Evolutionary conservation across 2,888 invertebrate species (phyloP).

Genomic region (Xestia rhomboidea): DNA sequence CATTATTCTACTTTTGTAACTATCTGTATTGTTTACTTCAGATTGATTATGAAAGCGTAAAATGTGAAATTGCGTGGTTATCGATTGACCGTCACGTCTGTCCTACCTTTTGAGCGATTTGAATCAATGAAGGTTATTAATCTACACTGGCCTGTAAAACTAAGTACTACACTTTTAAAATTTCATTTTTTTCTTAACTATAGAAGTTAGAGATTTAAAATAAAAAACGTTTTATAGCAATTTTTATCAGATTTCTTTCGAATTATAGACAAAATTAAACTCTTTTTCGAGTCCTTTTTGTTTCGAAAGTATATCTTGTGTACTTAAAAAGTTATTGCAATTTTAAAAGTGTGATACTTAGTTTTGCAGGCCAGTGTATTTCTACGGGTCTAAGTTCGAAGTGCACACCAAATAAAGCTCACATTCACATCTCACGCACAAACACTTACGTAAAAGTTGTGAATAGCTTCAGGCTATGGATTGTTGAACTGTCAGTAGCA

Average conservation of each 20-base stretch:
- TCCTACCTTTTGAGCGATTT: background rate
- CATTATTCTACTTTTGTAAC: conserved; percentile 18
- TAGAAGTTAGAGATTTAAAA: too few relatives aligned
- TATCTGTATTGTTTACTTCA: conserved; percentile 32
- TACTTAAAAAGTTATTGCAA: too few relatives aligned
- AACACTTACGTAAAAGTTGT: conserved; percentile 9
- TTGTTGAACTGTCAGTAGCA: conserved; percentile 6
- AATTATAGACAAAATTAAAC: too few relatives aligned
- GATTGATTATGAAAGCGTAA: conserved; percentile 55
- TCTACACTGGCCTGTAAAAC: too few relatives aligned
- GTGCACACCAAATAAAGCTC: background rate
- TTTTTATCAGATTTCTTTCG: too few relatives aligned
- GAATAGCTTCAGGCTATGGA: conserved; percentile 18
- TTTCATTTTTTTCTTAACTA: too few relatives aligned
- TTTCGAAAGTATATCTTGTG: too few relatives aligned
- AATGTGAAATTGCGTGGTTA: conserved; percentile 27
- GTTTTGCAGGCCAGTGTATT: too few relatives aligned
- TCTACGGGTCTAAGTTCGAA: background rate
- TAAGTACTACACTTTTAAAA: too few relatives aligned
- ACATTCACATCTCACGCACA: background rate
- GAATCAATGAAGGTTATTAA: background rate
- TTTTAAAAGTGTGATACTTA: too few relatives aligned
- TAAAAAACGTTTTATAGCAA: too few relatives aligned
- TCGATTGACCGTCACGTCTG: conserved; percentile 11
- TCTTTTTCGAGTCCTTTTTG: too few relatives aligned